Conservation (phyloP, 2,797 vertebrate genomes). For the Sebastes variabilis region DNA sequence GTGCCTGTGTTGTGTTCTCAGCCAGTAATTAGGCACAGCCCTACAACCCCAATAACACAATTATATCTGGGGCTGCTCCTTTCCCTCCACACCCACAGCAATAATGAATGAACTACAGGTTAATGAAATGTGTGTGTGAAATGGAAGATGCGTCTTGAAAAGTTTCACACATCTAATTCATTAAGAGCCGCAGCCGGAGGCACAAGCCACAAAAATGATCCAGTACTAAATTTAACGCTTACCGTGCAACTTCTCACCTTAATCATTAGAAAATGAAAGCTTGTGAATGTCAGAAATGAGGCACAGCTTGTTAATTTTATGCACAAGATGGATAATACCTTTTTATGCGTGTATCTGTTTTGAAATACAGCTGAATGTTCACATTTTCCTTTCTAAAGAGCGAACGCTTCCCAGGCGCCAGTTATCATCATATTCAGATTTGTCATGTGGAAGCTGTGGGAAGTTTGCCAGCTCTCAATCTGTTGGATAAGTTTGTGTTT, state of each 20-base stretch:
- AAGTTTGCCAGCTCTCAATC: slow-evolving; percentile 61
- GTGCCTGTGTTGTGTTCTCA: slow-evolving; percentile 65
- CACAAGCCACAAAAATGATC: slow-evolving; percentile 35
- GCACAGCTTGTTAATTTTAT: slow-evolving; percentile 57
- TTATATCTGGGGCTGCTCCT: slow-evolving; percentile 71
- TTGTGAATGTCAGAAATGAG: slow-evolving; percentile 52
- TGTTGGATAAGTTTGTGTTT: slow-evolving; percentile 47
- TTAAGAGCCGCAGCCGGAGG: slow-evolving; percentile 58
- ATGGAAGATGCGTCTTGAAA: slow-evolving; percentile 60
- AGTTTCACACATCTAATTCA: slow-evolving; percentile 66
- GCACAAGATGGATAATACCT: slow-evolving; percentile 52
- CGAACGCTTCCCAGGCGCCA: slow-evolving; percentile 38
- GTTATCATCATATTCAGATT: slow-evolving; percentile 56
- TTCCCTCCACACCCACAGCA: slow-evolving; percentile 63
- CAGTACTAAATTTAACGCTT: slow-evolving; percentile 38
- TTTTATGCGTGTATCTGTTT: slow-evolving; percentile 13
- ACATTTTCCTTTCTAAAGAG: slow-evolving; percentile 46
- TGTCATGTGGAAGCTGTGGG: slow-evolving; percentile 38
- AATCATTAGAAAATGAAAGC: slow-evolving; percentile 62
- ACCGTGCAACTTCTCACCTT: slow-evolving; percentile 50
- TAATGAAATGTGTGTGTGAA: slow-evolving; percentile 76
- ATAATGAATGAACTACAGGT: slow-evolving; percentile 79
- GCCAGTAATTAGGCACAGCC: slow-evolving; percentile 79
- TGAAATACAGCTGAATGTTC: slow-evolving; percentile 51
- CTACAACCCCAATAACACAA: slow-evolving; percentile 72